These are phyloP conservation scores for Sclerodermus sp. DNA, from an alignment of 2,888 invertebrate species.

Conservation along the genomic window DNA sequence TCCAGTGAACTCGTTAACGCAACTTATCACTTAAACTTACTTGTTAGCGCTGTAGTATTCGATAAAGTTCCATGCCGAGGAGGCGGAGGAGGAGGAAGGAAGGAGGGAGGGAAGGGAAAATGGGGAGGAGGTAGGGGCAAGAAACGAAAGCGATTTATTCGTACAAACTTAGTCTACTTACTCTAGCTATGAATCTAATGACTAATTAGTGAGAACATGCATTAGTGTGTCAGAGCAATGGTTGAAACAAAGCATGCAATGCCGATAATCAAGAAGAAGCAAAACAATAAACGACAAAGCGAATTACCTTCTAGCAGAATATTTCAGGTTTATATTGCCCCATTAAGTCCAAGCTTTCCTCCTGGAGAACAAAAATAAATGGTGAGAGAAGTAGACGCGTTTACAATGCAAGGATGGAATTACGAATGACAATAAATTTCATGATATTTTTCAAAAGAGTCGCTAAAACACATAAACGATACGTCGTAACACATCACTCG, in stretches of 20 bases:
- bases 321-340: conserved; percentile 80
- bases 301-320: conserved; percentile 73
- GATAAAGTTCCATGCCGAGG: no score
- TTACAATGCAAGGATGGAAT: conserved; percentile 22
- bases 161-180: neutral
- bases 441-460: no score
- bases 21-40: no score
- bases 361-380: conserved; percentile 66
- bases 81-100: no score
- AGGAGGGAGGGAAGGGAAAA: no score
- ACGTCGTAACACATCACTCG: no score
- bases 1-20: no score
- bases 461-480: no score
- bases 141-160: neutral
- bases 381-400: conserved; percentile 54
- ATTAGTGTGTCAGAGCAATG: neutral
- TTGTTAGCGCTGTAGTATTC: no score
- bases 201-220: conserved; percentile 9
- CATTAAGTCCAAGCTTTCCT: conserved; percentile 76
- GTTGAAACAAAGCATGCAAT: conserved; percentile 19
- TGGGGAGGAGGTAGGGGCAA: no score
- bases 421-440: no score
- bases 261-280: conserved; percentile 29
- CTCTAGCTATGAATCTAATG: neutral
- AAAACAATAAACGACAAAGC: conserved; percentile 56